These are phyloP conservation scores for Acanthococcus lagerstroemiae DNA, from an alignment of 2,888 invertebrate species.

Conservation along the genomic window DNA sequence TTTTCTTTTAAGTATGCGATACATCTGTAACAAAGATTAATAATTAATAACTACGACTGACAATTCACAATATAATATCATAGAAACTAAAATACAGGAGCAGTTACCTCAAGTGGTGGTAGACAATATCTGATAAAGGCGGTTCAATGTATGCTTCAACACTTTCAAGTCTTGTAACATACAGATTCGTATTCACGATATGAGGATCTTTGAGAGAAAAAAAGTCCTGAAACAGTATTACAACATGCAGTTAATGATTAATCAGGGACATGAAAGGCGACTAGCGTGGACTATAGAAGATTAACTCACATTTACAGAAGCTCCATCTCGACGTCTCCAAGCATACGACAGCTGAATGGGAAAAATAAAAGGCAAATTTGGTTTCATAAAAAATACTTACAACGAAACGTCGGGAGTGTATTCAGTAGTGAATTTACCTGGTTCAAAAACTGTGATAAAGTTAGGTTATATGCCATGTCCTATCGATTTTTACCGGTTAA, in stretches of 20 bases:
- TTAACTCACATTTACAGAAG: constrained; percentile 47
- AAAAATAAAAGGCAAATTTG: no score
- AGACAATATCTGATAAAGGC: constrained; percentile 65
- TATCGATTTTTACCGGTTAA: no score
- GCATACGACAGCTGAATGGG: constrained; percentile 50
- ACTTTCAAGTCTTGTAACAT: constrained; percentile 59
- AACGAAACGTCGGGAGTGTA: no score
- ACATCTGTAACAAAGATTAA: constrained; percentile 43
- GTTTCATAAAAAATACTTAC: no score
- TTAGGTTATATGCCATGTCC: constrained; percentile 11
- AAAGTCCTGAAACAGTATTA: constrained; percentile 41
- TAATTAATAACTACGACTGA: no score
- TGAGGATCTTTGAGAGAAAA: constrained; percentile 62
- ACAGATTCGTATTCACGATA: constrained; percentile 56
- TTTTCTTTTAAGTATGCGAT: constrained; percentile 45
- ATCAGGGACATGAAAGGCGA: no score
- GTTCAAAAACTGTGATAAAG: not conserved
- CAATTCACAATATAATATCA: no score
- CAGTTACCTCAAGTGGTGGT: constrained; percentile 54
- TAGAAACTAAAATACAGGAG: no score
- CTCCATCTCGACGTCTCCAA: constrained; percentile 54
- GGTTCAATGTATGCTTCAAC: constrained; percentile 59
- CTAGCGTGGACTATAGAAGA: no score
- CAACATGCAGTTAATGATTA: not conserved
- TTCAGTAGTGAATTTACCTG: constrained; percentile 3